Evolutionary conservation across 1,140 invertebrate species (phyloP).

Genomic region (Homarus americanus): DNA sequence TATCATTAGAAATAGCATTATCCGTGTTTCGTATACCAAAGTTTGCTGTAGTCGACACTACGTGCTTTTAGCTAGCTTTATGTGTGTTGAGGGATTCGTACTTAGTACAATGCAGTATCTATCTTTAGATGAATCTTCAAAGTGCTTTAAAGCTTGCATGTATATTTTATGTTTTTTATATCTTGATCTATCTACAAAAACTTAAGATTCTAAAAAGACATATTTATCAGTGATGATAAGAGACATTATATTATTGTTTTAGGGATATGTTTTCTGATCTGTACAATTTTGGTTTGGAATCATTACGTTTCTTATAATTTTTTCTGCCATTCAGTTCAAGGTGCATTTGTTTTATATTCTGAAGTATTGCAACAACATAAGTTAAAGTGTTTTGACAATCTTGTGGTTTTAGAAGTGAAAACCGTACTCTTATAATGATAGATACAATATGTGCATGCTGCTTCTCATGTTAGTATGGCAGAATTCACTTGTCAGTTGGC

Average conservation of each 20-base stretch:
- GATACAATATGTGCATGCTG: background rate
- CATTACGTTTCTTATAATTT: background rate
- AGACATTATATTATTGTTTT: background rate
- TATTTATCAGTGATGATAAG: background rate
- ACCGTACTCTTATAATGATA: background rate
- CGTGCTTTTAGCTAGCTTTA: slow-evolving; percentile 18
- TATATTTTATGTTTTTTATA: background rate
- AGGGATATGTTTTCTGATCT: background rate
- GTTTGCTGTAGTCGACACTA: slow-evolving; percentile 14
- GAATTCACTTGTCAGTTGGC: background rate
- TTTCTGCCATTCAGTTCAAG: background rate
- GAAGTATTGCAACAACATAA: background rate
- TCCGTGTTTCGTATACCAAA: slow-evolving; percentile 2
- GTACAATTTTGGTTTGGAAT: background rate
- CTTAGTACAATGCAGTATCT: slow-evolving; percentile 15
- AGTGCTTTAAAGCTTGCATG: slow-evolving; percentile 11
- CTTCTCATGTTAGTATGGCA: slow-evolving; percentile 4
- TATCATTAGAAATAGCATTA: background rate
- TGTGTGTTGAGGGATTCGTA: slow-evolving; percentile 16
- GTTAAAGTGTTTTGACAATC: background rate
- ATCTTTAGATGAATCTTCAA: background rate
- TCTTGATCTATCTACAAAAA: background rate
- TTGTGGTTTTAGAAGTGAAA: background rate
- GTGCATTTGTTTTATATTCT: background rate
- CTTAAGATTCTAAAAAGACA: background rate